These are phyloP conservation scores for Mercenaria mercenaria DNA, from an alignment of 1,140 invertebrate genomes.

Conservation along the genomic window DNA sequence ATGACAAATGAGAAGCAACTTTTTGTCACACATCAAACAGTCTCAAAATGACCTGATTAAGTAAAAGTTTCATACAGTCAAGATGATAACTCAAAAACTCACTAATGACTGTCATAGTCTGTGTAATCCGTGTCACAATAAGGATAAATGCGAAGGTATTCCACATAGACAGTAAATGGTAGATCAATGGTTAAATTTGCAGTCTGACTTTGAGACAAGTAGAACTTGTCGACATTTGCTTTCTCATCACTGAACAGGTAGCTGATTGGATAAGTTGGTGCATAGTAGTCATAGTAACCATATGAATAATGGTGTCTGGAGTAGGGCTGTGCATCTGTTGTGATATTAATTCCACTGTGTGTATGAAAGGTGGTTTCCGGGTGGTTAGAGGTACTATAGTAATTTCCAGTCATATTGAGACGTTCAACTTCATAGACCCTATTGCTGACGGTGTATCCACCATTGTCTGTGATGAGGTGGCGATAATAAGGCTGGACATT, in stretches of 20 bases:
- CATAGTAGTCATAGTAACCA: neutral
- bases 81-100: neutral
- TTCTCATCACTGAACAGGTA: constrained; percentile 49
- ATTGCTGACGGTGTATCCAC: constrained; percentile 53
- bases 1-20: too few species aligned
- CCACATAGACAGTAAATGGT: constrained; percentile 69
- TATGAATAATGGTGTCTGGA: neutral
- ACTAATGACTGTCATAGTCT: neutral
- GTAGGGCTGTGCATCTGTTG: constrained; percentile 46
- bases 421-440: constrained; percentile 72
- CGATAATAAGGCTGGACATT: constrained; percentile 47
- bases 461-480: constrained; percentile 73
- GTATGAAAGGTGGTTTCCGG: constrained; percentile 33
- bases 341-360: constrained; percentile 61
- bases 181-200: constrained; percentile 66
- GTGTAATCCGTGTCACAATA: constrained; percentile 53
- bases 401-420: constrained; percentile 64
- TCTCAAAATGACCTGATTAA: too few species aligned
- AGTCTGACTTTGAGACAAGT: constrained; percentile 1
- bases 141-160: constrained; percentile 72
- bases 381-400: neutral
- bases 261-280: neutral
- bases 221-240: constrained; percentile 31
- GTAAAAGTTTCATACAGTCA: too few species aligned
- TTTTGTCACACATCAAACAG: too few species aligned